Evolutionary conservation across 35 echinoderm and acorn worm species (phyloP).

Genomic region (Hemicentrotus pulcherrimus): DNA sequence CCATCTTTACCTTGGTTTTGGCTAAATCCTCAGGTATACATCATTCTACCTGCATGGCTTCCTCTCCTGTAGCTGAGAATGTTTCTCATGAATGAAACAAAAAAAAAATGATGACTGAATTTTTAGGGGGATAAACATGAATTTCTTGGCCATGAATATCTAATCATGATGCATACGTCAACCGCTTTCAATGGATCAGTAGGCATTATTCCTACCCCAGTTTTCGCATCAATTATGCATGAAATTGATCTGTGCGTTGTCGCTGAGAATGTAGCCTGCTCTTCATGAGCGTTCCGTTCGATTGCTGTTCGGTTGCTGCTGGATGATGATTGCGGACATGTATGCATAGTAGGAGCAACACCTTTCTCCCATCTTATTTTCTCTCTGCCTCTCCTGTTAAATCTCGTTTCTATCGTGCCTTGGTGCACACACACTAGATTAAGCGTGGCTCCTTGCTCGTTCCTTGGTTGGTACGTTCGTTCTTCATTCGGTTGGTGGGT

Average conservation of each 20-base stretch:
- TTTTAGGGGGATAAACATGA: background rate
- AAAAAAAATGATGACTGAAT: background rate
- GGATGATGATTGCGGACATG: background rate
- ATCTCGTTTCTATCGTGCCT: background rate
- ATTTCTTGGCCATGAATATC: constrained; percentile 10
- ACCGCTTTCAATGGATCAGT: constrained; percentile 21
- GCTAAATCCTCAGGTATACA: background rate
- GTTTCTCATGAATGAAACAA: background rate
- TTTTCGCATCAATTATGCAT: constrained; percentile 44
- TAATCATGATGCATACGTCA: constrained; percentile 28
- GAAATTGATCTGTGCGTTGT: constrained; percentile 27
- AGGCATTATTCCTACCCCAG: constrained; percentile 42
- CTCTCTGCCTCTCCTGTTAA: background rate
- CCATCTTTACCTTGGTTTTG: background rate
- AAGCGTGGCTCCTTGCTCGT: background rate
- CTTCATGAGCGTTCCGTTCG: background rate
- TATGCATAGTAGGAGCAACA: background rate
- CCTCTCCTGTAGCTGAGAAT: background rate
- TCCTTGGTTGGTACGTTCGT: too few relatives aligned
- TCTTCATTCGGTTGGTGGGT: background rate
- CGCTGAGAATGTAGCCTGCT: background rate
- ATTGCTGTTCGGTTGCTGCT: background rate
- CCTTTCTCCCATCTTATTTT: background rate
- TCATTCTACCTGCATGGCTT: background rate
- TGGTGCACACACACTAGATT: background rate